Evolutionary conservation across 1,140 invertebrate species (phyloP).

Genomic region (Pachyrhynchus sulphureomaculatus): DNA sequence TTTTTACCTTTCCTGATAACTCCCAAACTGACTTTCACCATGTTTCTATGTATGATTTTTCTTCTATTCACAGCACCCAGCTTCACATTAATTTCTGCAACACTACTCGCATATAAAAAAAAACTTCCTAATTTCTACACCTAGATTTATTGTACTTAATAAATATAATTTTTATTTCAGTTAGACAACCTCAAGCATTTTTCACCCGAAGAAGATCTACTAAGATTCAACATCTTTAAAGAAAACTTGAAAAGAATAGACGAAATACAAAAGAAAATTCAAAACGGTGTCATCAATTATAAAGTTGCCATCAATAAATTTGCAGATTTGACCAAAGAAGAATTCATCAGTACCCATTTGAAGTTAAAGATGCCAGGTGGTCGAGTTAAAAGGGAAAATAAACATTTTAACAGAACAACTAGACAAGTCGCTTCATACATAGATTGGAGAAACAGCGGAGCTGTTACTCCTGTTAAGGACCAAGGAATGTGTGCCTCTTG

Average conservation of each 20-base stretch:
- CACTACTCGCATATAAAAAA: no score
- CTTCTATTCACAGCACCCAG: no score
- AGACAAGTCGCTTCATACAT: constrained; percentile 30
- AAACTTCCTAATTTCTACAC: no score
- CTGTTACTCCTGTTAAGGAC: constrained; percentile 42
- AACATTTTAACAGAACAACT: neutral
- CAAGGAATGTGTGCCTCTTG: constrained; percentile 52
- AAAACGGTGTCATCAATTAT: constrained; percentile 64
- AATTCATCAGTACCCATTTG: constrained; percentile 60
- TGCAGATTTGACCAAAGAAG: constrained; percentile 80
- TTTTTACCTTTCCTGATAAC: no score
- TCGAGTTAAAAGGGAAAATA: constrained; percentile 38
- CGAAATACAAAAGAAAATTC: constrained; percentile 74
- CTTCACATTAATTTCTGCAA: no score
- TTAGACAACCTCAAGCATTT: constrained; percentile 4
- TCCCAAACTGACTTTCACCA: no score
- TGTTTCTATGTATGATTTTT: no score
- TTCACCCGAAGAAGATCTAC: constrained; percentile 54
- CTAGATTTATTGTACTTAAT: no score
- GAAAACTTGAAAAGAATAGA: constrained; percentile 82
- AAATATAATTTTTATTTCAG: constrained; percentile 9
- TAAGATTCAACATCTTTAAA: constrained; percentile 77
- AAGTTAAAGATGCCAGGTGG: constrained; percentile 80
- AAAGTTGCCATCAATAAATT: constrained; percentile 76
- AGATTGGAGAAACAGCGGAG: constrained; percentile 44